phyloP scores from a whole-genome alignment of 2,113 vertebrate genomes.

The Rallus limicola region DNA sequence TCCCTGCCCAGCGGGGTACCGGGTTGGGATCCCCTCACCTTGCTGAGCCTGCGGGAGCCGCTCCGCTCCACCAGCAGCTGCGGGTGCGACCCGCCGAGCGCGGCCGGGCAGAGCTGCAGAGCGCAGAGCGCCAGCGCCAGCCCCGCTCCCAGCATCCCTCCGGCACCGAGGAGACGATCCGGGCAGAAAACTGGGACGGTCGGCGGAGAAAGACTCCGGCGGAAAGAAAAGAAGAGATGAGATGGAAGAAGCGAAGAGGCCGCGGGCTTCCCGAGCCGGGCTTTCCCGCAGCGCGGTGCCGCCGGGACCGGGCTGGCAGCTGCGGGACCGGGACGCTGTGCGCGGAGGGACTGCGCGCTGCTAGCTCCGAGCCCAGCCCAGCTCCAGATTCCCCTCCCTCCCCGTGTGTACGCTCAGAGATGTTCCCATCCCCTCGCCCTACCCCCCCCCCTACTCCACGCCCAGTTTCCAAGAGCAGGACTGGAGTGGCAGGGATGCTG shows the following conservation, averaged over 20 bases:
- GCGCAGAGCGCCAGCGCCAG: slow-evolving; percentile 31
- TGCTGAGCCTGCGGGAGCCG: not conserved
- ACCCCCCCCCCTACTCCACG: no score
- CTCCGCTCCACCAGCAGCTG: slow-evolving; percentile 5
- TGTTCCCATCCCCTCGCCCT: not conserved
- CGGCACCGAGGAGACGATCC: not conserved
- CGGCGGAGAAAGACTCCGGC: no score
- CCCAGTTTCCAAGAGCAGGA: not conserved
- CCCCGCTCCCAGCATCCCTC: not conserved
- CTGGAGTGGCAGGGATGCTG: slow-evolving; percentile 6
- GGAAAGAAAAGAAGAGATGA: fast-evolving
- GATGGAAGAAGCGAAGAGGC: not conserved
- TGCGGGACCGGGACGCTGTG: not conserved
- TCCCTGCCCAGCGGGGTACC: not conserved
- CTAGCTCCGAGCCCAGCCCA: not conserved
- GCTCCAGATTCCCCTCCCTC: not conserved
- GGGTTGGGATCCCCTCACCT: not conserved
- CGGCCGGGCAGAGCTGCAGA: slow-evolving; percentile 21
- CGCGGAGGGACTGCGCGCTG: not conserved
- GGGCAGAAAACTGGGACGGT: not conserved
- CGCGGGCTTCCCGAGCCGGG: no score
- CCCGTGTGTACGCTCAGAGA: not conserved
- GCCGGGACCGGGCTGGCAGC: not conserved
- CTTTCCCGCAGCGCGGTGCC: not conserved
- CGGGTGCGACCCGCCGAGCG: not conserved